Conservation (phyloP, 2,797 vertebrate species). For the Hippopotamyrus pictus region DNA sequence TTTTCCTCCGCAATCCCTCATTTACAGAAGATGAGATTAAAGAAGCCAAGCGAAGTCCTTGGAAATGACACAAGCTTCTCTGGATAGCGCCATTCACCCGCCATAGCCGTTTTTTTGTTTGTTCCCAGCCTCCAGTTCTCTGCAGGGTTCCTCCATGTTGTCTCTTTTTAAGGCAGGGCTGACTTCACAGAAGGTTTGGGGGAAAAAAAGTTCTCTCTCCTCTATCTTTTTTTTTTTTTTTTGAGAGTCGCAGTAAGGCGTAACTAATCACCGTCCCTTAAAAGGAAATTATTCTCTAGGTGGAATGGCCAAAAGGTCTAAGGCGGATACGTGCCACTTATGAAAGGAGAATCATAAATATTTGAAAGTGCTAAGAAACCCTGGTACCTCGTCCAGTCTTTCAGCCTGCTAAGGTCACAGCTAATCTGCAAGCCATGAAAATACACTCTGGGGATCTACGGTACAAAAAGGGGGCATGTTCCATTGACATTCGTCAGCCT, state of each 20-base stretch:
- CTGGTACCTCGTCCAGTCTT: conserved; percentile 54
- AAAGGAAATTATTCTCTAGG: conserved; percentile 34
- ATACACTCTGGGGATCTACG: conserved; percentile 56
- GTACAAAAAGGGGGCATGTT: conserved; percentile 38
- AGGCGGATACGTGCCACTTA: conserved; percentile 50
- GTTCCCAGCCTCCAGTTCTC: background rate
- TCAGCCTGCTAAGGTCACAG: conserved; percentile 59
- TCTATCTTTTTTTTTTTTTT: conserved; percentile 42
- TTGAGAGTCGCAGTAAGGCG: conserved; percentile 45
- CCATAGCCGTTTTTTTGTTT: too few relatives aligned
- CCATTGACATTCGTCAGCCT: conserved; percentile 57
- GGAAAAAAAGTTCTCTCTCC: conserved; percentile 38
- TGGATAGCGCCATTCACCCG: background rate
- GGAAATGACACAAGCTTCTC: conserved; percentile 20
- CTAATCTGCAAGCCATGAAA: conserved; percentile 62
- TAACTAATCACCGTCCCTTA: conserved; percentile 58
- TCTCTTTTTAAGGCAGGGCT: conserved; percentile 30
- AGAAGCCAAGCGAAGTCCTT: background rate
- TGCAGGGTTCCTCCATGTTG: conserved; percentile 27
- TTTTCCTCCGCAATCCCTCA: background rate
- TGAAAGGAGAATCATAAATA: conserved; percentile 63
- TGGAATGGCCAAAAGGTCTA: conserved; percentile 30
- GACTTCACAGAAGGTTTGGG: conserved; percentile 30
- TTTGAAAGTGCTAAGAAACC: conserved; percentile 56
- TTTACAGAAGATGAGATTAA: conserved; percentile 9